A percentile compares a stretch with the other conserved stretches of the same genome.
Conservation (phyloP, 1,140 invertebrate species). For the Aphelinus certus region DNA sequence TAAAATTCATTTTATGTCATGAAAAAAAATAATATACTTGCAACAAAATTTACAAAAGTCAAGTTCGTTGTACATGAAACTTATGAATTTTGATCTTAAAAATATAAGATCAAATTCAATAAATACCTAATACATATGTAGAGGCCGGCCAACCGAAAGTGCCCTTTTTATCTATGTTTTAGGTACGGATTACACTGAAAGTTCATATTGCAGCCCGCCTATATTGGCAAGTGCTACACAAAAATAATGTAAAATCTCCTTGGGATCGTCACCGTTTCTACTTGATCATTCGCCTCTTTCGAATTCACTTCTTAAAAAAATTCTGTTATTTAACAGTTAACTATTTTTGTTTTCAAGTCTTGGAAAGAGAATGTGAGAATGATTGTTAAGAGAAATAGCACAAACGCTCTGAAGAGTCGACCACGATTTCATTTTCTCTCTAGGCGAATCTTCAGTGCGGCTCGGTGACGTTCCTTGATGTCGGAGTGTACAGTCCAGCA, state of each 20-base stretch:
- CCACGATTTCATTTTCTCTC: background rate
- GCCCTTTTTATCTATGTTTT: slow-evolving; percentile 63
- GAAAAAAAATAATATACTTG: no score
- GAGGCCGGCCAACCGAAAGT: slow-evolving; percentile 60
- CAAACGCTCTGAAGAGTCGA: slow-evolving; percentile 24
- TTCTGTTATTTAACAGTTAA: background rate
- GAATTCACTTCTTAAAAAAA: background rate
- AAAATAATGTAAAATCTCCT: slow-evolving; percentile 7
- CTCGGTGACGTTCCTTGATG: slow-evolving; percentile 27
- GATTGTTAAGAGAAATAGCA: slow-evolving; percentile 17
- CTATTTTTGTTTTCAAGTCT: no score
- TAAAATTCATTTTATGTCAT: no score
- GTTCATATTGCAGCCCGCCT: slow-evolving; percentile 59
- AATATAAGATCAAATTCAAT: background rate
- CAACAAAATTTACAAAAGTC: no score
- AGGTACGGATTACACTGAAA: slow-evolving; percentile 63
- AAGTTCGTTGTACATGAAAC: no score
- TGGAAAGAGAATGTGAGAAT: background rate
- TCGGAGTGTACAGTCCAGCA: background rate
- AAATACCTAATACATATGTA: slow-evolving; percentile 13
- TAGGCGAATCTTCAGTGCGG: slow-evolving; percentile 20
- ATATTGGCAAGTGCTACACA: slow-evolving; percentile 37
- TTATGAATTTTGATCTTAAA: no score
- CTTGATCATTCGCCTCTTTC: slow-evolving; percentile 2
- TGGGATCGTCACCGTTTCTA: slow-evolving; percentile 37